Percentiles rank a stretch among this genome's conserved stretches.
Conservation (phyloP, 37 sponge, comb jelly and placozoan species). For the Eunapius fragilis region DNA sequence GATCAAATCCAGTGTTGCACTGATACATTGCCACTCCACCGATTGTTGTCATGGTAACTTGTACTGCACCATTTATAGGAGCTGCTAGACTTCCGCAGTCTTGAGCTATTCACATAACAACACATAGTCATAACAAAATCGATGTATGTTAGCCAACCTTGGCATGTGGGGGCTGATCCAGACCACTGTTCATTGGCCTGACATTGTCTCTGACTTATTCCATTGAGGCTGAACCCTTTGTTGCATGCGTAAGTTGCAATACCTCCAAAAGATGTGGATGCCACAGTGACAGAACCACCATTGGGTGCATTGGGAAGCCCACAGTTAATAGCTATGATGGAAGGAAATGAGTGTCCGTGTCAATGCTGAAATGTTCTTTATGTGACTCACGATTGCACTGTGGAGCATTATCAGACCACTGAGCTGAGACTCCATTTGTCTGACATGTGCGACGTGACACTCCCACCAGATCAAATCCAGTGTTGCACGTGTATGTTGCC, state of each 20-base stretch:
- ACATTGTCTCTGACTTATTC: constrained; percentile 41
- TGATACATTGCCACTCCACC: constrained; percentile 48
- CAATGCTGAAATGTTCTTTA: not conserved
- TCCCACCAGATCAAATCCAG: constrained; percentile 50
- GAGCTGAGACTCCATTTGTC: constrained; percentile 1
- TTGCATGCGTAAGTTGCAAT: constrained; percentile 62
- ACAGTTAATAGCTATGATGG: not conserved
- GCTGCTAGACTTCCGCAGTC: not conserved
- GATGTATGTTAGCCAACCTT: constrained; percentile 21
- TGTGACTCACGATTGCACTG: constrained; percentile 42
- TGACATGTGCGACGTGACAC: constrained; percentile 36
- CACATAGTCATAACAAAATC: not conserved
- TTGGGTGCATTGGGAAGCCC: not conserved
- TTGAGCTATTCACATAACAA: not conserved
- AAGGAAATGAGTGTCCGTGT: not conserved
- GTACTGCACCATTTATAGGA: constrained; percentile 45
- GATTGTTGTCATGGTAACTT: constrained; percentile 27
- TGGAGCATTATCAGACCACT: constrained; percentile 53
- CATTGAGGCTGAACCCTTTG: constrained; percentile 36
- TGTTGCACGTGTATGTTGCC: constrained; percentile 50
- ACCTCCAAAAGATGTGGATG: constrained; percentile 32
- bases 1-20: constrained; percentile 48
- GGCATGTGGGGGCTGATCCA: constrained; percentile 43
- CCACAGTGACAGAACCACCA: not conserved
- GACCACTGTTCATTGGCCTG: constrained; percentile 56